phyloP scores from a whole-genome alignment of 2,797 vertebrate species.

The Bryconaethiops microstoma region DNA sequence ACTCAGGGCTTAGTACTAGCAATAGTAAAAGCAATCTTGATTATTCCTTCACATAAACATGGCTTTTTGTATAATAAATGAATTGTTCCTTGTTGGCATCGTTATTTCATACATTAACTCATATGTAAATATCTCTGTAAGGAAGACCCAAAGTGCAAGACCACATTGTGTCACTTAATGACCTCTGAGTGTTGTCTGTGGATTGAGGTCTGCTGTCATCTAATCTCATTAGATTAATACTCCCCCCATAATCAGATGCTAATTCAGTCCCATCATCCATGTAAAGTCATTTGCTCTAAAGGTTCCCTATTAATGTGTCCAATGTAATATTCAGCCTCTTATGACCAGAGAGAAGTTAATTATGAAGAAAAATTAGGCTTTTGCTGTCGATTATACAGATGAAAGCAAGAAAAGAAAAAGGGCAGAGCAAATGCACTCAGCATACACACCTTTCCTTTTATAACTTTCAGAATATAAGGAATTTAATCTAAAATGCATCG shows the following conservation, averaged over 20 bases:
- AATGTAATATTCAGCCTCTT: constrained; percentile 75
- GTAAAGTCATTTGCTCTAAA: constrained; percentile 79
- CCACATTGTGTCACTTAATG: constrained; percentile 59
- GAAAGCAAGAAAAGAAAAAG: constrained; percentile 19
- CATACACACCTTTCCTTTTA: background rate
- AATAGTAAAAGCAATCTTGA: background rate
- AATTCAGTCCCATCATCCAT: constrained; percentile 77
- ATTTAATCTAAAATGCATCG: too few species aligned
- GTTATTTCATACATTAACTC: background rate
- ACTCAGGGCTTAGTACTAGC: background rate
- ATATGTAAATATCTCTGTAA: background rate
- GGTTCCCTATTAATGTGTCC: constrained; percentile 78
- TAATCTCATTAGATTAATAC: constrained; percentile 74
- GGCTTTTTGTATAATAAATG: background rate
- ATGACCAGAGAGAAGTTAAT: constrained; percentile 78
- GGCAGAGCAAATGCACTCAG: constrained; percentile 3
- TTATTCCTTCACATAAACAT: background rate
- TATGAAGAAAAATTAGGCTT: constrained; percentile 61
- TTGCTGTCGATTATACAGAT: constrained; percentile 27
- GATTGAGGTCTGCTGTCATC: constrained; percentile 76
- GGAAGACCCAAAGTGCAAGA: constrained; percentile 13
- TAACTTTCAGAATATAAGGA: too few species aligned
- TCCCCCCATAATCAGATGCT: constrained; percentile 72
- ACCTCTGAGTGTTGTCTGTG: constrained; percentile 63
- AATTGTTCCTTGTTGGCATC: background rate